Evolutionary conservation across 53 echinoderm and acorn worm species (phyloP), one percentile per base, ranked within the genome.

Genomic region (Mesocentrotus franciscanus): DNA sequence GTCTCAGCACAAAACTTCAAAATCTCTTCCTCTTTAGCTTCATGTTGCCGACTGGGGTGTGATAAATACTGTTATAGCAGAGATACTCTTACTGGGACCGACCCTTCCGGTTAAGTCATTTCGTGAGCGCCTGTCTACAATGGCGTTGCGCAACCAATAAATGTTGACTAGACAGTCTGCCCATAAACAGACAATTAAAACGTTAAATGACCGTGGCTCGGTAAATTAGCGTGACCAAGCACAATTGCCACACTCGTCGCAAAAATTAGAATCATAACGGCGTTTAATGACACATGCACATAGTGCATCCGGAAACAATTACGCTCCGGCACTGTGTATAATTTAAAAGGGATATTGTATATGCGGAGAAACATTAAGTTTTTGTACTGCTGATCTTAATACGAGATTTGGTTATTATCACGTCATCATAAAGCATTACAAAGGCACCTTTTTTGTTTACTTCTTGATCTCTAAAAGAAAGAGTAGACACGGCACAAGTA

Each of bases 281-380:
- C 27, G 29, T 56, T 56, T 90, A 90, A 90, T 58, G 90, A 61
- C 30, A 30, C 29, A 60, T 30, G 33, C 60, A 30, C 27, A 90
- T 59, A 90, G 90, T 58, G 60, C 33, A 58, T 90, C 57, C 85
- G 55, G 85, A 49, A 57, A 57, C 85, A 56, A 49, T 49, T 57
- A 49, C 83, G 9, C 34, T 81, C 17, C 83, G 6, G 42, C 35
- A 42, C 34, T 10, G 11, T 7, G 27, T 17, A 42, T 42, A 16
- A 34, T 16, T 6, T 0, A 36, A 34, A 33, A 36, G 42, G 49
- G 35, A 83, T 24, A 8, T 24, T 68, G 68, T 18, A 68, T 68
- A 68, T 68, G 68, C 68, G 26, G 68, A 10, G 29, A 74, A 74
- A 30, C 32, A 30, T 32, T 49, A 49, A 49, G 32, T 74, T 30